These are phyloP conservation scores for Germaria angustata DNA, from an alignment of 2,888 invertebrate species.

Conservation along the genomic window DNA sequence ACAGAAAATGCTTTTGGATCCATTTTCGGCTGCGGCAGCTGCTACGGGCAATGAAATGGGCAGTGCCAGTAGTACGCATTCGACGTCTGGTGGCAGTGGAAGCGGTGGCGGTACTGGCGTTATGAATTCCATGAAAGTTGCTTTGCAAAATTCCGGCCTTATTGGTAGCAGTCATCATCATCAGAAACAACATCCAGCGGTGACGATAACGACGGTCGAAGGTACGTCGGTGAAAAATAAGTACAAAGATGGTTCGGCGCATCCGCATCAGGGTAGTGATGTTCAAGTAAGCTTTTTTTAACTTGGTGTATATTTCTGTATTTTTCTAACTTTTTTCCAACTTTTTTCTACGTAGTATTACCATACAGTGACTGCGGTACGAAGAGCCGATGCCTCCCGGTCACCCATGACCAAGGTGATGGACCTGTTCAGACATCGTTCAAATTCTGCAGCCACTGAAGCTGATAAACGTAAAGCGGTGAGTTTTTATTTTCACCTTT, in stretches of 20 bases:
- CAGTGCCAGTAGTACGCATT: conserved; percentile 76
- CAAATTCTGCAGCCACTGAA: conserved; percentile 85
- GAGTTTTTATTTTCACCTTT: conserved; percentile 75
- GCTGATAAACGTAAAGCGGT: conserved; percentile 87
- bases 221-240: conserved; percentile 78
- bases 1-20: conserved; percentile 75
- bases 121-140: conserved; percentile 92
- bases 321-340: not conserved
- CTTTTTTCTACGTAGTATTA: conserved; percentile 83
- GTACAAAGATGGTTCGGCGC: conserved; percentile 86
- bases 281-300: conserved; percentile 74
- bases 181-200: conserved; percentile 73
- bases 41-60: conserved; percentile 72
- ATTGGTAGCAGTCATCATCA: conserved; percentile 72
- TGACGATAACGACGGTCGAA: conserved; percentile 76
- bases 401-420: conserved; percentile 95
- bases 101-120: conserved; percentile 80
- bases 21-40: conserved; percentile 71
- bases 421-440: conserved; percentile 91
- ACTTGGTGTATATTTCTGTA: not conserved
- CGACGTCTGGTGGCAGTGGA: conserved; percentile 70
- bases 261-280: conserved; percentile 84
- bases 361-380: conserved; percentile 85
- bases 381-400: conserved; percentile 83
- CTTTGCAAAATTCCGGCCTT: conserved; percentile 83